Evolutionary conservation across 2,113 vertebrate species (phyloP), one percentile per base, ranked within the genome.

Genomic region (Gobio gobio): DNA sequence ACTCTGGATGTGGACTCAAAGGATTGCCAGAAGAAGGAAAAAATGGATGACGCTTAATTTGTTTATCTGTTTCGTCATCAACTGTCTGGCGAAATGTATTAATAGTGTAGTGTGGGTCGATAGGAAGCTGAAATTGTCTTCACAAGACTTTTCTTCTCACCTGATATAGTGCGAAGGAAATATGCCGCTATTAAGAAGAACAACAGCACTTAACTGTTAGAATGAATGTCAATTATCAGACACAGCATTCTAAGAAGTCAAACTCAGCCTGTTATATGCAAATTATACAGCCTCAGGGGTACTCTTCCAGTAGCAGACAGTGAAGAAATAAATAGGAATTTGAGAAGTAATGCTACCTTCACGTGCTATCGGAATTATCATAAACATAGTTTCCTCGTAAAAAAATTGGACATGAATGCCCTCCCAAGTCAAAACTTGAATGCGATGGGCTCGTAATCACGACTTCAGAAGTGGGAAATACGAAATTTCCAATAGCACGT

Each of bases 81-180:
- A 61, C 61, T 86, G 85, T 86, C 85, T 86, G 78, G 51, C 33
- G 43, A 80, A 78, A 36, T 43, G 22, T 86, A 86, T 86, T 86
- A 88, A 63, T 86, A 86, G 40, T 77, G 51, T 49, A 33, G 59
- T 81, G 61, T 66, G 24, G 78, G 78, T 33, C 47, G 40, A 22
- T 10, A 16, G 43, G 26, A 51, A 8, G 7, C 33, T 78, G 33
- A 22, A 22, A 36, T 6, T 36, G 5, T 56, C 29, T 8, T 77
- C 49, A 58, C 51, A 56, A 20, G 16, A 20, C 36, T 43, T 78
- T 22, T 24, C 22, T 61, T 58, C 56, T 63, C 20, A 63, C 7
- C 33, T 63, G 36, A 79, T n/a, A 72, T 5, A 14, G 40, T 73
- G 33, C 0, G 5, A 73, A 14, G 63, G 14, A 78, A 40, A 43